phyloP scores from a whole-genome alignment of 1,140 invertebrate genomes.

The Macrosteles quadrilineatus region DNA sequence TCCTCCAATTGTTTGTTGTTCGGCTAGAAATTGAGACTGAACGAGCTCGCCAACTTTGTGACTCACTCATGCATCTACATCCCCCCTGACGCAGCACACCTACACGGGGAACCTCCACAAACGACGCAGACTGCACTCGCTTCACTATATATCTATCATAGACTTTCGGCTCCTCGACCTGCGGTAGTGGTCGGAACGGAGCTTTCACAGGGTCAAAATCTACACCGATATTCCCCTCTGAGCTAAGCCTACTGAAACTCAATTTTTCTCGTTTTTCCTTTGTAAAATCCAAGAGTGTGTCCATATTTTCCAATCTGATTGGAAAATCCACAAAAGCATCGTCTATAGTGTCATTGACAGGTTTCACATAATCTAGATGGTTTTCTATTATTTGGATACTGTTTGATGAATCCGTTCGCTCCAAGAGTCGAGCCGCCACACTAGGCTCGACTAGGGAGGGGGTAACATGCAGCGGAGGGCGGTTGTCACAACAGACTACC shows the following conservation, averaged over 20 bases:
- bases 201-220: background rate
- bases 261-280: constrained; percentile 8
- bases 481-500: constrained; percentile 61
- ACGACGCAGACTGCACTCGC: constrained; percentile 40
- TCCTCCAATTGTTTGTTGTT: constrained; percentile 28
- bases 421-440: constrained; percentile 7
- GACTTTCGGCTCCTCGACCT: constrained; percentile 2
- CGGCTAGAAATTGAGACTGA: constrained; percentile 38
- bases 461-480: constrained; percentile 12
- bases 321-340: background rate
- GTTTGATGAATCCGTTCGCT: constrained; percentile 23
- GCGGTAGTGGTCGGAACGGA: background rate
- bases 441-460: background rate
- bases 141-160: constrained; percentile 40
- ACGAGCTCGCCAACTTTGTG: constrained; percentile 36
- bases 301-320: background rate
- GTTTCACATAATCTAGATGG: background rate
- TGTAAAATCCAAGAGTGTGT: background rate
- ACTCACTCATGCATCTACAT: constrained; percentile 35
- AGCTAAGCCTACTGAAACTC: constrained; percentile 26
- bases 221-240: constrained; percentile 26
- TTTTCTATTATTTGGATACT: background rate
- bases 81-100: constrained; percentile 34
- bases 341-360: background rate
- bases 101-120: constrained; percentile 39